Base-by-base conservation (phyloP, 2,797 vertebrate species). In the Poeciliopsis turneri region DNA sequence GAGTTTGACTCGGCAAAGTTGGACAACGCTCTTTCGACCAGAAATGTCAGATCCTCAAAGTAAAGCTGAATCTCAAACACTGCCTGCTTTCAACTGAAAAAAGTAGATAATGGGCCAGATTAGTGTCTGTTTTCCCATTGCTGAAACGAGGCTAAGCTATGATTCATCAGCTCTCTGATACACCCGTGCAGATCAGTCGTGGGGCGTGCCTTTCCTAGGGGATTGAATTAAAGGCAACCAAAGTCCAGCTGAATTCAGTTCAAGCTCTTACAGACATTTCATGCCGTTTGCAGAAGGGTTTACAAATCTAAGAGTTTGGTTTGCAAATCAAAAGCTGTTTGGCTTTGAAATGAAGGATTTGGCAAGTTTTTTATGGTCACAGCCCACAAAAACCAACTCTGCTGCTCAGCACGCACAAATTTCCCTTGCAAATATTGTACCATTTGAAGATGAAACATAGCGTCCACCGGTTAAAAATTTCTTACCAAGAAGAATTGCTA, bases 221-320 rank as follows among this genome's bases (percentile, higher is more conserved):
- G 41, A 70, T 45, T 45, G n/a, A 70, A 70, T n/a, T 70, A 70
- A 70, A 70, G 12, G 18, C 8, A 28, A 61, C 57, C 25, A 12
- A 70, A 45, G 43, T 70, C 41, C 46, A 28, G 68, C 46, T 45
- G 25, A 70, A 28, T 9, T 28, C 68, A 70, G 41, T 46, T 36
- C 43, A 70, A 28, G 43, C 7, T 46, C n/a, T 45, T 45, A 18
- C 13, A 46, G 25, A 45, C 43, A 46, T 28, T 46, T 46, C 36
- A 68, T 41, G 64, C 33, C 0, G 3, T 69, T 41, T 43, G 25
- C 68, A 46, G 41, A 46, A 45, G 68, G n/a, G 68, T 46, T 70
- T 70, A 45, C 41, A 70, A 70, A 70, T 70, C 68, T 43, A n/a
- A 70, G 43, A 78, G 74, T 84, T 81, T 84, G 39, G 39, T 45